Conservation (phyloP, 1,140 invertebrate genomes). For the Nasonia giraulti region DNA sequence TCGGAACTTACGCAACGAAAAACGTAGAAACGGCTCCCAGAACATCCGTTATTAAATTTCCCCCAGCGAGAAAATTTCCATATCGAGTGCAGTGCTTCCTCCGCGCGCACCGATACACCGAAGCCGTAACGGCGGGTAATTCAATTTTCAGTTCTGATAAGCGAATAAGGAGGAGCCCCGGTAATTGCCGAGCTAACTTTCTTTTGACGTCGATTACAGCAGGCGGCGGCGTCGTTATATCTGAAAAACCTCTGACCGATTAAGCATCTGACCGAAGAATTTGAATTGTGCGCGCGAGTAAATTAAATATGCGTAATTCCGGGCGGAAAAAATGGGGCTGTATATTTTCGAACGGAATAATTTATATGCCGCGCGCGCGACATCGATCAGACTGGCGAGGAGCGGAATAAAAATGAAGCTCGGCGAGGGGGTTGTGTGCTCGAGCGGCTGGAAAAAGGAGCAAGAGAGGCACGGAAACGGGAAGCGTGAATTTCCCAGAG, state of each 20-base stretch:
- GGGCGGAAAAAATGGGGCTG: neutral
- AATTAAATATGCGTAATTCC: constrained; percentile 34
- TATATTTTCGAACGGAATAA: constrained; percentile 23
- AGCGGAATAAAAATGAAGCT: constrained; percentile 15
- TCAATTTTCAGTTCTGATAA: neutral
- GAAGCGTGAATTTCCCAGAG: constrained; percentile 40
- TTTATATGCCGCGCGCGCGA: constrained; percentile 24
- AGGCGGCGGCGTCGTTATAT: no score
- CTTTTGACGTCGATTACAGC: constrained; percentile 23
- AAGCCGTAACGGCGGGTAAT: neutral
- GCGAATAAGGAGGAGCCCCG: neutral
- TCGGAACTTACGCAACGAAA: neutral
- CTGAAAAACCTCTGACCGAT: constrained; percentile 33
- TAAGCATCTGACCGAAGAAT: constrained; percentile 11
- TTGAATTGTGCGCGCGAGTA: constrained; percentile 30
- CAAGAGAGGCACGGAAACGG: neutral
- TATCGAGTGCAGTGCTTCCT: neutral
- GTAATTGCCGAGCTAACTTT: neutral
- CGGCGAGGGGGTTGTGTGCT: neutral
- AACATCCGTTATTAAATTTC: neutral
- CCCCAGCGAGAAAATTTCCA: neutral
- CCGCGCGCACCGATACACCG: no score
- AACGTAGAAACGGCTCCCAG: neutral
- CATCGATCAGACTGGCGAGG: constrained; percentile 29
- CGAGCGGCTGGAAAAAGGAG: neutral